Evolutionary conservation across 2,888 invertebrate genomes (phyloP), one percentile per base, ranked within the genome.

Genomic region (Aphidoletes aphidimyza): DNA sequence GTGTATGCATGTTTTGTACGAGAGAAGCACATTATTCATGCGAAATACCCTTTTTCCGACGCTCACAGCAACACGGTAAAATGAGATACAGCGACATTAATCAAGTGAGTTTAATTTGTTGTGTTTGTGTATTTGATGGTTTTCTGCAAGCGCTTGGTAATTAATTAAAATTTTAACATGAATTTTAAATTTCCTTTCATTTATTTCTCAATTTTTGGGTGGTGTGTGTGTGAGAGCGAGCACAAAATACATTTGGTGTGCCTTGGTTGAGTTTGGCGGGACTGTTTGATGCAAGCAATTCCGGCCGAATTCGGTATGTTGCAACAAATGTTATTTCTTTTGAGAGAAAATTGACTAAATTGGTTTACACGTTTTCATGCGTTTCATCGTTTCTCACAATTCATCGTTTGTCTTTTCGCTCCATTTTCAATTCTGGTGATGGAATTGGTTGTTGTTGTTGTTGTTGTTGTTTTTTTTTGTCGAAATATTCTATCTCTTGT

Each of bases 41-140:
- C 69, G 69, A 69, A n/a, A 69, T 69, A 69, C 69, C 69, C 69
- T 69, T 69, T 54, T 69, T 69, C 69, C 69, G 69, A 69, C 69
- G 30, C 17, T 5, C 47, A 54, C 54, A 17, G 17, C 2, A 6
- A 17, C n/a, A 22, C n/a, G 54, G 69, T 69, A 69, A 69, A 69
- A 69, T 69, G 69, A 69, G 69, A 69, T 30, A 69, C 69, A 69
- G 69, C 69, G 69, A 69, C 69, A 69, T 69, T 69, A 69, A 69
- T 69, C 69, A 69, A 69, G 69, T 69, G 69, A 69, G 69, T 69
- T 69, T 69, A 69, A 69, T 69, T 69, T 69, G 69, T n/a, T n/a
- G n/a, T n/a, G n/a, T 69, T 30, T 69, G 26, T 69, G 69, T 69
- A 69, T 69, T 69, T 69, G 69, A 69, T 69, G 69, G 69, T 69